phyloP scores from a whole-genome alignment of 2,113 vertebrate genomes.

The Arvicanthis niloticus region DNA sequence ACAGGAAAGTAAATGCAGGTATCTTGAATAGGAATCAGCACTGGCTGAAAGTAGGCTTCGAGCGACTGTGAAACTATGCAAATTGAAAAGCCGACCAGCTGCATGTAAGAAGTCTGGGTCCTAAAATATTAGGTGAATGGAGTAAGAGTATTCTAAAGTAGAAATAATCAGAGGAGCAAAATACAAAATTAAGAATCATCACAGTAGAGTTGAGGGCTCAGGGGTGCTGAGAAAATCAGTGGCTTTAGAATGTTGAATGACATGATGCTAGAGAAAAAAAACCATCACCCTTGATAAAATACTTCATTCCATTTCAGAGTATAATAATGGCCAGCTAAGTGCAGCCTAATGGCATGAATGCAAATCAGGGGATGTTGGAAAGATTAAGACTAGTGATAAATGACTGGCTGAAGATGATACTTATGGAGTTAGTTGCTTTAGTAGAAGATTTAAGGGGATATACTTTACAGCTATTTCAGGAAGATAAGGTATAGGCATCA shows the following conservation, averaged over 20 bases:
- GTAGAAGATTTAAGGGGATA: neutral
- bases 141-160: neutral
- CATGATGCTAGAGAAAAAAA: neutral
- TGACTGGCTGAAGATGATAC: neutral
- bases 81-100: neutral
- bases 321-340: neutral
- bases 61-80: neutral
- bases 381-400: neutral
- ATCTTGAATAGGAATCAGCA: neutral
- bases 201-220: neutral
- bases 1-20: neutral
- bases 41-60: neutral
- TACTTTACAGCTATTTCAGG: constrained; percentile 40
- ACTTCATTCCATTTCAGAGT: neutral
- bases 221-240: neutral
- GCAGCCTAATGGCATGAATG: neutral
- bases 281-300: neutral
- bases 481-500: neutral
- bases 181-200: neutral
- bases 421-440: neutral
- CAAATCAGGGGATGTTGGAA: neutral
- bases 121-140: neutral
- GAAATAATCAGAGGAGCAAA: neutral
- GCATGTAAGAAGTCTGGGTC: neutral
- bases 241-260: neutral